Evolutionary conservation across 1,140 invertebrate species (phyloP).

Genomic region (Pollicipes pollicipes): DNA sequence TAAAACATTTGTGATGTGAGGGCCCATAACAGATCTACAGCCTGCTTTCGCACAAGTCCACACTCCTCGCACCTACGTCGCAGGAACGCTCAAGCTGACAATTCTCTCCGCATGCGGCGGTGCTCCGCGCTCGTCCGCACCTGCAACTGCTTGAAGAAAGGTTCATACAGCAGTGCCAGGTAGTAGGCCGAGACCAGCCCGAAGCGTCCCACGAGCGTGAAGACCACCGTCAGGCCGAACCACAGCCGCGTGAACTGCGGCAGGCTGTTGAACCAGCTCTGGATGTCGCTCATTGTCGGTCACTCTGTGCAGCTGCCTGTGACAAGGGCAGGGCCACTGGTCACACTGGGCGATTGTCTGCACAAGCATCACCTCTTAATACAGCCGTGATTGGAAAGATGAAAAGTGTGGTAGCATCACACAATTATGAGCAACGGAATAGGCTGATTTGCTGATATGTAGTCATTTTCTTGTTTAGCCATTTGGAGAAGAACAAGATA

Average conservation of each 20-base stretch:
- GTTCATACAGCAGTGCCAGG: slow-evolving; percentile 52
- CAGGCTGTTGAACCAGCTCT: slow-evolving; percentile 55
- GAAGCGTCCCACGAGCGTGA: slow-evolving; percentile 74
- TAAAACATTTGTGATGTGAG: too few species aligned
- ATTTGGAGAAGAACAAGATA: too few species aligned
- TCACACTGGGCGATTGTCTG: too few species aligned
- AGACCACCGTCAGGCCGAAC: slow-evolving; percentile 66
- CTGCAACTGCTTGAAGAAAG: slow-evolving; percentile 60
- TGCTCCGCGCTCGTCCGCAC: slow-evolving; percentile 28
- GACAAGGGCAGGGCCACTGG: too few species aligned
- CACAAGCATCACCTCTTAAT: too few species aligned
- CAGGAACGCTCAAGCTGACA: slow-evolving; percentile 3
- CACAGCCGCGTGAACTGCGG: slow-evolving; percentile 83
- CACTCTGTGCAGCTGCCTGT: too few species aligned
- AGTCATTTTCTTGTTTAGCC: too few species aligned
- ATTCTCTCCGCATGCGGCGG: slow-evolving; percentile 4
- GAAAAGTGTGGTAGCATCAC: too few species aligned
- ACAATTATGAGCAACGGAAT: too few species aligned
- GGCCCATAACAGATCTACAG: too few species aligned
- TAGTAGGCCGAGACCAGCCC: slow-evolving; percentile 52
- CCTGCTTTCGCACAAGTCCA: neutral
- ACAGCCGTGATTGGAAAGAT: too few species aligned
- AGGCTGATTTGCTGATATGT: too few species aligned
- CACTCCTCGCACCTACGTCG: neutral
- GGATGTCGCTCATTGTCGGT: slow-evolving; percentile 41